These are phyloP conservation scores for Calonectris borealis DNA, from an alignment of 2,113 vertebrate genomes.

Conservation along the genomic window DNA sequence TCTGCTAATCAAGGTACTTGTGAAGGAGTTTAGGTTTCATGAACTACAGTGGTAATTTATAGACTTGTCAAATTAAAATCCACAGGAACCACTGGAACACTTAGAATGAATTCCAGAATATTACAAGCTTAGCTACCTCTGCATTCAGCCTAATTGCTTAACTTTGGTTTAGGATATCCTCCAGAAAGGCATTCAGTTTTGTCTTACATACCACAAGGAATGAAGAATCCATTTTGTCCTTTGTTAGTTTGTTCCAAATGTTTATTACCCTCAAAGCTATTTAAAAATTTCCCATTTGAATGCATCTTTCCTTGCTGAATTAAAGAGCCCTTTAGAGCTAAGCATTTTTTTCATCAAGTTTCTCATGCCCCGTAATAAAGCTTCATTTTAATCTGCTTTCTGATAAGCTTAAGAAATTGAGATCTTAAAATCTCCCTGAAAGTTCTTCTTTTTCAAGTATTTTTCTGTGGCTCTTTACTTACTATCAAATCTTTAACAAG, in stretches of 20 bases:
- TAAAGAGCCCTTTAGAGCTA: neutral
- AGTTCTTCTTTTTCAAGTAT: neutral
- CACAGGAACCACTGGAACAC: neutral
- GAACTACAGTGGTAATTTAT: neutral
- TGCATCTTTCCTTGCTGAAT: neutral
- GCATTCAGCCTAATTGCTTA: neutral
- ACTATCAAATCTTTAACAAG: neutral
- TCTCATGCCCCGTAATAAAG: neutral
- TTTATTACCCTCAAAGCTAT: neutral
- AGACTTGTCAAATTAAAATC: neutral
- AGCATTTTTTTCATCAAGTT: neutral
- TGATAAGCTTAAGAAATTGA: neutral
- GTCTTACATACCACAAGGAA: neutral
- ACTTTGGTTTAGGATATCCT: neutral
- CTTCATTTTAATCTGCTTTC: neutral
- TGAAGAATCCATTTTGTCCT: neutral
- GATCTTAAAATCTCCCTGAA: neutral
- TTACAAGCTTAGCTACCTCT: neutral
- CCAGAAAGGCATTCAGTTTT: neutral
- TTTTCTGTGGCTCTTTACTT: neutral
- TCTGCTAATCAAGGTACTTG: neutral
- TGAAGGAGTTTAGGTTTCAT: neutral
- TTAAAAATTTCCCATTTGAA: neutral
- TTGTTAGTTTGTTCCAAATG: neutral
- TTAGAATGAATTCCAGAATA: neutral